Conservation (phyloP, 2,888 invertebrate genomes). For the Volucella inanis region DNA sequence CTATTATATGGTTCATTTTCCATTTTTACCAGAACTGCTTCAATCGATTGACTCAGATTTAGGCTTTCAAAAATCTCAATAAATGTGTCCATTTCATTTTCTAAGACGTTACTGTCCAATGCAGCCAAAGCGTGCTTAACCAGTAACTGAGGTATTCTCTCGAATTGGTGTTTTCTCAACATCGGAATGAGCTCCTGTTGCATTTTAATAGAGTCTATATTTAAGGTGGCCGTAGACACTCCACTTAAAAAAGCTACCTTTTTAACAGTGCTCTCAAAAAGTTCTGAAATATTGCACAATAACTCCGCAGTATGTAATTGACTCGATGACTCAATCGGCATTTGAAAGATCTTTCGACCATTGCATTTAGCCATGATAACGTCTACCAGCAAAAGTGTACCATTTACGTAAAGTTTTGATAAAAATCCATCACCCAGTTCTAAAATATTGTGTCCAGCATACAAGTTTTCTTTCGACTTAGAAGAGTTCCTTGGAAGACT, state of each 20-base stretch:
- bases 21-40: constrained; percentile 1
- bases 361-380: constrained; percentile 39
- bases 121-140: not conserved
- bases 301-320: constrained; percentile 1
- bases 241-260: constrained; percentile 22
- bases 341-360: constrained; percentile 8
- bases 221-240: not conserved
- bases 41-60: not conserved
- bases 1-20: not conserved
- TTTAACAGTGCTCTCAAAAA: constrained; percentile 29
- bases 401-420: constrained; percentile 24
- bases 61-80: not conserved
- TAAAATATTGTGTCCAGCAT: not conserved
- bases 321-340: not conserved
- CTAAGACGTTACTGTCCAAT: not conserved
- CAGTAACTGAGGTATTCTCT: not conserved
- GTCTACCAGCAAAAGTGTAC: constrained; percentile 40
- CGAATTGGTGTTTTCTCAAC: constrained; percentile 19
- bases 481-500: not conserved
- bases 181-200: constrained; percentile 30
- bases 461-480: not conserved
- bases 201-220: constrained; percentile 21
- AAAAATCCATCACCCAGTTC: constrained; percentile 32
- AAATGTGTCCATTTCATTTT: not conserved
- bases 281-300: constrained; percentile 23